phyloP scores from a whole-genome alignment of 2,888 invertebrate genomes.

The Branchinecta sandiegonensis region DNA sequence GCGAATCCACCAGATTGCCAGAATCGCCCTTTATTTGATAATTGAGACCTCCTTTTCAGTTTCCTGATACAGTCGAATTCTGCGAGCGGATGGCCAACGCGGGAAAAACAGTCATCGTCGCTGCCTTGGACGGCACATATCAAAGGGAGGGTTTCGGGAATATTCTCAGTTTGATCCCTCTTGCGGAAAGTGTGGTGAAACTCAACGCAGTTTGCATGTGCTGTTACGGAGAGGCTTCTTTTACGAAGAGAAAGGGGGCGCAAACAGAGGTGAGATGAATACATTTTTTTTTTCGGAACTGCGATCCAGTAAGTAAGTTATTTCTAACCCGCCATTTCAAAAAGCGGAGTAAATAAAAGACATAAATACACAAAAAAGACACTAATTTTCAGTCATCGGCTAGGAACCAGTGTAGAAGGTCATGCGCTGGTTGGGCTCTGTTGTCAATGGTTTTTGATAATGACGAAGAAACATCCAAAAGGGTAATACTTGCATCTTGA shows the following conservation, averaged over 20 bases:
- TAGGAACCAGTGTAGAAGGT: too few relatives aligned
- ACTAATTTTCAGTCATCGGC: too few relatives aligned
- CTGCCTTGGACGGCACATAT: slow-evolving; percentile 44
- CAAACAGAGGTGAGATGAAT: slow-evolving; percentile 35
- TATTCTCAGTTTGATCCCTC: slow-evolving; percentile 39
- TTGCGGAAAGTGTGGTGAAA: slow-evolving; percentile 41
- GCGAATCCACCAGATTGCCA: too few relatives aligned
- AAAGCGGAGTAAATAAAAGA: too few relatives aligned
- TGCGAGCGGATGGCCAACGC: slow-evolving; percentile 40
- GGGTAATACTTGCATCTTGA: too few relatives aligned
- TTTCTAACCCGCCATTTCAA: too few relatives aligned
- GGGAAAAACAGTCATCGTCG: slow-evolving; percentile 45
- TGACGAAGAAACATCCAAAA: too few relatives aligned
- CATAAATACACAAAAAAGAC: too few relatives aligned
- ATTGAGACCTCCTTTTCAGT: slow-evolving; percentile 29
- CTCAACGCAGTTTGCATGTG: slow-evolving; percentile 42
- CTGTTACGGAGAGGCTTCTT: slow-evolving; percentile 40
- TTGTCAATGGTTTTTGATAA: too few relatives aligned
- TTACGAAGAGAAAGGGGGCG: slow-evolving; percentile 38
- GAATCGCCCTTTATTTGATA: too few relatives aligned
- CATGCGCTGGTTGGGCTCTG: too few relatives aligned
- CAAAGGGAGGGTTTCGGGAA: slow-evolving; percentile 36
- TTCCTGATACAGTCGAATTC: slow-evolving; percentile 39
- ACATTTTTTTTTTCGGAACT: background rate
- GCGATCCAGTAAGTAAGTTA: too few relatives aligned